These are phyloP conservation scores for Bombus confusus DNA, from an alignment of 1,140 invertebrate species.

Conservation along the genomic window DNA sequence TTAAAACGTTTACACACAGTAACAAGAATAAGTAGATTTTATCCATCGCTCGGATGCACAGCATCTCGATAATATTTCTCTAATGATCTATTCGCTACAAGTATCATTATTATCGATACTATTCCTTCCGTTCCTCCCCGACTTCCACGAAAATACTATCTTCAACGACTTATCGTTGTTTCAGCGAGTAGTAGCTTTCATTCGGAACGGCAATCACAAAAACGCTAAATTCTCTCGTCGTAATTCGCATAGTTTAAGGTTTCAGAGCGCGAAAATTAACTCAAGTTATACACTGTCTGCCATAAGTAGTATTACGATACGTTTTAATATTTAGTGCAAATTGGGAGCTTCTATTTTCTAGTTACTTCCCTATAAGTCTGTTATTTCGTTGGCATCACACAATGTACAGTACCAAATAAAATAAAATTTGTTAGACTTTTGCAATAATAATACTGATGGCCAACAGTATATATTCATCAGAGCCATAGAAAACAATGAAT, in stretches of 20 bases:
- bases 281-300: background rate
- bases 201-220: background rate
- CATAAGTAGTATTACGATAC: background rate
- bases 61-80: background rate
- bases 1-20: background rate
- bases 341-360: too few species aligned
- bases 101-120: constrained; percentile 20
- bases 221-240: background rate
- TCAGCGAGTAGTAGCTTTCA: background rate
- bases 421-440: background rate
- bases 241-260: background rate
- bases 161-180: background rate
- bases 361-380: too few species aligned
- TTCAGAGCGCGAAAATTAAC: background rate
- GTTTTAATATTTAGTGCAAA: too few species aligned
- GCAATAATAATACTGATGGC: background rate
- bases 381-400: too few species aligned
- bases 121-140: background rate
- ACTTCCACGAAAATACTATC: background rate
- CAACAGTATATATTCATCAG: background rate
- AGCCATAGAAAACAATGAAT: background rate
- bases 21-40: constrained; percentile 10
- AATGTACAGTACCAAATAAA: too few species aligned
- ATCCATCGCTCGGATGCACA: background rate
- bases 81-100: background rate